Percentiles rank a stretch among this genome's conserved stretches.
Conservation (phyloP, 2,113 vertebrate species). For the Tragelaphus scriptus region DNA sequence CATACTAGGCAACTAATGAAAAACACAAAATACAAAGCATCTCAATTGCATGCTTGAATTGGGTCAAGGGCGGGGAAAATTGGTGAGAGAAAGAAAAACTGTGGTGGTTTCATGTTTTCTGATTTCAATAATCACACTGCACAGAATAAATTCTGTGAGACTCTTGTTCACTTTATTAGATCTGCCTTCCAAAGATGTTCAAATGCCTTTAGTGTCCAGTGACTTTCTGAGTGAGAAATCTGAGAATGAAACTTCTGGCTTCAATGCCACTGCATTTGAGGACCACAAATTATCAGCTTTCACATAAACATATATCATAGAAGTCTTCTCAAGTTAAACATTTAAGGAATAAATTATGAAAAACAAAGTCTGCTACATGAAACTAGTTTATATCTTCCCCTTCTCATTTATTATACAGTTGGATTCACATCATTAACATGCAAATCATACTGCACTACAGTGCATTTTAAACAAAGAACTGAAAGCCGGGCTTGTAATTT, state of each 20-base stretch:
- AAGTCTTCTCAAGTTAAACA: constrained; percentile 32
- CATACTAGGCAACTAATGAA: background rate
- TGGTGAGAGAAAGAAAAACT: background rate
- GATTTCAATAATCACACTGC: background rate
- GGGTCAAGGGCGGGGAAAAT: fast-evolving
- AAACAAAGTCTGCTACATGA: constrained; percentile 16
- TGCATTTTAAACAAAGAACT: constrained; percentile 25
- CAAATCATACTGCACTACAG: constrained; percentile 35
- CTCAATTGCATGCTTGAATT: fast-evolving
- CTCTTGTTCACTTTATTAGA: background rate
- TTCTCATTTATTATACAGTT: constrained; percentile 26
- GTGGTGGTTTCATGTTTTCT: background rate
- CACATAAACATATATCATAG: background rate
- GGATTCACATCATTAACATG: constrained; percentile 56
- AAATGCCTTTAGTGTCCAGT: constrained; percentile 15
- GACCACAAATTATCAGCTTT: background rate
- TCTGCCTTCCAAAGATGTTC: background rate
- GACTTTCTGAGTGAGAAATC: background rate
- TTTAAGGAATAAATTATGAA: background rate
- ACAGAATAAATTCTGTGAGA: background rate
- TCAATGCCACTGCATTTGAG: fast-evolving
- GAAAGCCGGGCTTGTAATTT: constrained; percentile 45
- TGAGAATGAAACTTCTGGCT: background rate
- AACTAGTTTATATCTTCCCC: background rate
- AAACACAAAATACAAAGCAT: background rate